Conservation (phyloP, 2,113 vertebrate species). For the Megaptera novaeangliae region DNA sequence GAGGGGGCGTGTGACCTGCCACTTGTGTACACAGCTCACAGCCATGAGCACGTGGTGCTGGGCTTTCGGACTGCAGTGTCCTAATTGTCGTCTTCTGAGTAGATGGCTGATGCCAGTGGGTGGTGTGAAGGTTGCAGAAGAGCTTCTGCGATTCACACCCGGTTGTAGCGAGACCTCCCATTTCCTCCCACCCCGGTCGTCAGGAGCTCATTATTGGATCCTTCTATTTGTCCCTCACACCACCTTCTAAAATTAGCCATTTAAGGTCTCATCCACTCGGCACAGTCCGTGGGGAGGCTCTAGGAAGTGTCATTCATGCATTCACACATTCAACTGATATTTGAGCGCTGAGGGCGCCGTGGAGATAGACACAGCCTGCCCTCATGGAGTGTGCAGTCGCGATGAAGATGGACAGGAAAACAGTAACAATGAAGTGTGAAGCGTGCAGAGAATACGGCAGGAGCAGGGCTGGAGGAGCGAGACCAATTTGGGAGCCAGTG, state of each 20-base stretch:
- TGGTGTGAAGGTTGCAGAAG: not conserved
- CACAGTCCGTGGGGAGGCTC: not conserved
- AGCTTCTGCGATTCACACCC: not conserved
- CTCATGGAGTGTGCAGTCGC: not conserved
- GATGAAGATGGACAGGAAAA: not conserved
- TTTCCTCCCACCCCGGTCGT: not conserved
- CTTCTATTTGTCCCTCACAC: not conserved
- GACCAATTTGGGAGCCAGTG: not conserved
- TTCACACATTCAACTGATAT: not conserved
- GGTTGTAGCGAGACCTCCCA: not conserved
- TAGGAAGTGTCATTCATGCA: not conserved
- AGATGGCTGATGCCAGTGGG: not conserved
- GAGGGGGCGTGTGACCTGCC: not conserved
- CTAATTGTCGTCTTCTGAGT: not conserved
- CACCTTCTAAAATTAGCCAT: not conserved
- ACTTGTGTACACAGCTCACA: not conserved
- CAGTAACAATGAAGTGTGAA: rapidly evolving
- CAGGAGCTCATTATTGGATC: not conserved
- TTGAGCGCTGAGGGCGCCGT: rapidly evolving
- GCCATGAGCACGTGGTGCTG: not conserved
- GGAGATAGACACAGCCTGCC: not conserved
- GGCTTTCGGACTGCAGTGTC: not conserved
- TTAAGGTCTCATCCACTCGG: not conserved
- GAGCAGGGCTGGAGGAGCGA: not conserved
- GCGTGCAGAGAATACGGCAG: not conserved